These are phyloP conservation scores for Littorina saxatilis DNA, from an alignment of 1,140 invertebrate species.

Conservation along the genomic window DNA sequence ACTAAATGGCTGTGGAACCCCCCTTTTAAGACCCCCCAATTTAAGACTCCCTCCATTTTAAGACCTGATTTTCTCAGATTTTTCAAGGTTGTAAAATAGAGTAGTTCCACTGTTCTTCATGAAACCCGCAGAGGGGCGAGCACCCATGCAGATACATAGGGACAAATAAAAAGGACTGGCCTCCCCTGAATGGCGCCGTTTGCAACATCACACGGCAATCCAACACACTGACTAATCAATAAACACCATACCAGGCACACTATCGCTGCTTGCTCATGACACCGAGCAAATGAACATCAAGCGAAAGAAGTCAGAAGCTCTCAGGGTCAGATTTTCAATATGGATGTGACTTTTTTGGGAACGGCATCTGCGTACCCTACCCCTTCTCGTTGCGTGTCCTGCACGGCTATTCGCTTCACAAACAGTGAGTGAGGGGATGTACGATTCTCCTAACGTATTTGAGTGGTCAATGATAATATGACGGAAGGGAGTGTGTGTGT, in stretches of 20 bases:
- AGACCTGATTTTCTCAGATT: no score
- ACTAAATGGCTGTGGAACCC: no score
- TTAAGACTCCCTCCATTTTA: no score
- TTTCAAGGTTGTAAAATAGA: no score
- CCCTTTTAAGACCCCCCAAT: no score
- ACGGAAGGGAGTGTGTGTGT: no score
- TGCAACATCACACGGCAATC: not conserved
- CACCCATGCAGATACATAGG: no score
- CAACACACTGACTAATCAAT: not conserved
- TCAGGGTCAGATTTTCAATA: constrained; percentile 21
- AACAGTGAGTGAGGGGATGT: no score
- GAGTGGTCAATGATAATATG: no score
- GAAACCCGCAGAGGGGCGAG: no score
- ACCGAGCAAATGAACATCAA: not conserved
- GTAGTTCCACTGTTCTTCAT: no score
- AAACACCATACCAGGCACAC: not conserved
- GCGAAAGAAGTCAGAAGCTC: not conserved
- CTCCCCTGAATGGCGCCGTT: not conserved
- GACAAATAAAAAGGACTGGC: not conserved
- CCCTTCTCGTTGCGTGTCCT: constrained; percentile 72
- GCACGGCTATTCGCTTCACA: constrained; percentile 70
- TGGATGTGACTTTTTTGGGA: constrained; percentile 75
- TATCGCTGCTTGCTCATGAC: not conserved
- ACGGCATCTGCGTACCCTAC: constrained; percentile 76
- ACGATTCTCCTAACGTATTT: no score